Percentiles rank a stretch among this genome's conserved stretches.
These are phyloP conservation scores for Tichodroma muraria DNA, from an alignment of 2,113 vertebrate genomes.

Conservation along the genomic window DNA sequence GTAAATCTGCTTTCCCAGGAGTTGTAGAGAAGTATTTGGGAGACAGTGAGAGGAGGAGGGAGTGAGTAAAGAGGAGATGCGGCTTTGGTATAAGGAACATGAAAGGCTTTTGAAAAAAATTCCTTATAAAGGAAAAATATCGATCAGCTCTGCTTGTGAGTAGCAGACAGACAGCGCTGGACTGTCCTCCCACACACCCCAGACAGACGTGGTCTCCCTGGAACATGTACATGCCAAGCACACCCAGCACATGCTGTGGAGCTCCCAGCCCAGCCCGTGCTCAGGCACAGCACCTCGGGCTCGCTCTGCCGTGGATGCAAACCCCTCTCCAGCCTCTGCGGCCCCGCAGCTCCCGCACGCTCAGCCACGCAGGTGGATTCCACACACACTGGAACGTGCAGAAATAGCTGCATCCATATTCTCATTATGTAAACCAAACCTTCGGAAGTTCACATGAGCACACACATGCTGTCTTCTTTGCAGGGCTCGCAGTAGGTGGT, in stretches of 20 bases:
- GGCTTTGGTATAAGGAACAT: neutral
- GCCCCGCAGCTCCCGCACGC: neutral
- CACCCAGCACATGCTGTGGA: neutral
- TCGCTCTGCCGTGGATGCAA: neutral
- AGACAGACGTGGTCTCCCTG: neutral
- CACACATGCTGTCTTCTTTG: neutral
- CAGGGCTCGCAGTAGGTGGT: neutral
- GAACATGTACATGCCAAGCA: neutral
- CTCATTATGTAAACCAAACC: neutral
- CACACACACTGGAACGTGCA: neutral
- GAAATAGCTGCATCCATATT: neutral
- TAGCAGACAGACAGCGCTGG: neutral
- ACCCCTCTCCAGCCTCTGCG: neutral
- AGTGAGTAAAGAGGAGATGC: neutral
- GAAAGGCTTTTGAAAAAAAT: neutral
- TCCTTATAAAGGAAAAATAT: slow-evolving; percentile 2
- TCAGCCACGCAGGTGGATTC: neutral
- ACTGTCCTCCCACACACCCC: neutral
- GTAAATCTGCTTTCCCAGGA: slow-evolving; percentile 16
- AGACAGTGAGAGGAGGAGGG: neutral
- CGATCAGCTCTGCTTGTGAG: neutral
- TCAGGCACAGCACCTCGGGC: neutral
- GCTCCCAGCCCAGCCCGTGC: neutral
- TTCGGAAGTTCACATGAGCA: neutral
- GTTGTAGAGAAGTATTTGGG: slow-evolving; percentile 21